Evolutionary conservation across 2,888 invertebrate genomes (phyloP), one percentile per base, ranked within the genome.

Genomic region (Odiellus spinosus): DNA sequence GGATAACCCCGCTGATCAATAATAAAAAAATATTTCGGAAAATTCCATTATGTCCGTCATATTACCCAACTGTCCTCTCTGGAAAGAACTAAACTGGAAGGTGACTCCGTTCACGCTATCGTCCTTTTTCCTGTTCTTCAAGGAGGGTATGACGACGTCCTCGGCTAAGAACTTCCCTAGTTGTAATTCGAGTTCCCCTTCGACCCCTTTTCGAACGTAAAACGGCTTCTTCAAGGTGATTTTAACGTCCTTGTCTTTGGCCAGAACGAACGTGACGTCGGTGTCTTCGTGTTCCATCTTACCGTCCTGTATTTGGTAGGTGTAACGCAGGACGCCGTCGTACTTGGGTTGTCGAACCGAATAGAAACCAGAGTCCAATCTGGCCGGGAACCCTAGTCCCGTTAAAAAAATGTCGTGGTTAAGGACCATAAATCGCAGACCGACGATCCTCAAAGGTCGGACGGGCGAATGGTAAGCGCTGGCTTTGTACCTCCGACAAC

Each of bases 261-360:
- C 50, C 11, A 53, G 45, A 10, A 45, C 47, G 45, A 53, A 53
- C n/a, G 40, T 49, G 17, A 53, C 53, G 5, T 35, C 18, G 49
- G 47, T 49, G 19, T 53, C 53, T 26, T 53, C 53, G 21, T 52
- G 44, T 41, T 50, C 53, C 15, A 51, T 47, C 35, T 50, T 49
- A 14, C 52, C 53, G 36, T 53, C 53, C 36, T 47, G 49, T 34
- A 53, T 45, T 45, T 56, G 54, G 42, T 56, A 55, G 21, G 52
- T 49, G 45, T 55, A 58, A n/a, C 56, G 53, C 19, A 58, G 48
- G 21, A 53, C 50, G 11, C 58, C 56, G 15, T 58, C 58, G 41
- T 54, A 53, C 44, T 57, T 58, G 3, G 52, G 52, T 26, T 52
- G 49, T 10, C 49, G 39, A 18, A 47, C 52, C 2, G 47, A 45